Percentiles rank a stretch among this genome's conserved stretches.
Evolutionary conservation across 2,797 vertebrate genomes (phyloP).

Genomic region (Hoplostethus atlanticus): DNA sequence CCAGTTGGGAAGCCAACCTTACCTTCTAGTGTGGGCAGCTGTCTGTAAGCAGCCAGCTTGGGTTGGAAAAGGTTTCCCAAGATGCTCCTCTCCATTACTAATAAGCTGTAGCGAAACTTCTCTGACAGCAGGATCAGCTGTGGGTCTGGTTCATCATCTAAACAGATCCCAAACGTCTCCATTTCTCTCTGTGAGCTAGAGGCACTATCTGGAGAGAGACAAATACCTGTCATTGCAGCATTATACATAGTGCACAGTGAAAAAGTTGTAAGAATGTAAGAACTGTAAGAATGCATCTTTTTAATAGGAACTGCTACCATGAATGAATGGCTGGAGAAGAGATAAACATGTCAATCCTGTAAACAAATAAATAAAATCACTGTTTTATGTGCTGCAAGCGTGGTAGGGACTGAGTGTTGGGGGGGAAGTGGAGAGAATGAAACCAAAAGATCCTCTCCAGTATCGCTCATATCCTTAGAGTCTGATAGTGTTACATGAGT

Average conservation of each 20-base stretch:
- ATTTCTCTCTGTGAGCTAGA: constrained; percentile 75
- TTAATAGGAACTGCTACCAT: too few relatives aligned
- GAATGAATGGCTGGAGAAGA: neutral
- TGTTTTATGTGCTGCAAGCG: too few relatives aligned
- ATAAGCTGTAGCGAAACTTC: constrained; percentile 84
- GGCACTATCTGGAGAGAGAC: constrained; percentile 76
- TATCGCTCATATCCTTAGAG: too few relatives aligned
- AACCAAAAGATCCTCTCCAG: neutral
- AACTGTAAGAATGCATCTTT: neutral
- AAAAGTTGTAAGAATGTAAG: neutral
- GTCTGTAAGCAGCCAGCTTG: constrained; percentile 89
- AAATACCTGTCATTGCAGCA: neutral
- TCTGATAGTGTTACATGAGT: too few relatives aligned
- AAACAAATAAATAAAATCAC: too few relatives aligned
- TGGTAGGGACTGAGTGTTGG: too few relatives aligned
- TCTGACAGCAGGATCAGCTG: constrained; percentile 83
- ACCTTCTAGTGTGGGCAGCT: constrained; percentile 83
- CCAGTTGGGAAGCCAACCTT: neutral
- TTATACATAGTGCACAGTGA: neutral
- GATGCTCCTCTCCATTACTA: constrained; percentile 89
- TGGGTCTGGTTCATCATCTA: constrained; percentile 71
- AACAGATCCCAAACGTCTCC: constrained; percentile 64
- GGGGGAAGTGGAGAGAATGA: too few relatives aligned
- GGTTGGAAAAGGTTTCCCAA: constrained; percentile 88
- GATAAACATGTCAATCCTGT: neutral